Evolutionary conservation across 1,140 invertebrate genomes (phyloP), one percentile per base, ranked within the genome.

Genomic region (Drosophila athabasca): DNA sequence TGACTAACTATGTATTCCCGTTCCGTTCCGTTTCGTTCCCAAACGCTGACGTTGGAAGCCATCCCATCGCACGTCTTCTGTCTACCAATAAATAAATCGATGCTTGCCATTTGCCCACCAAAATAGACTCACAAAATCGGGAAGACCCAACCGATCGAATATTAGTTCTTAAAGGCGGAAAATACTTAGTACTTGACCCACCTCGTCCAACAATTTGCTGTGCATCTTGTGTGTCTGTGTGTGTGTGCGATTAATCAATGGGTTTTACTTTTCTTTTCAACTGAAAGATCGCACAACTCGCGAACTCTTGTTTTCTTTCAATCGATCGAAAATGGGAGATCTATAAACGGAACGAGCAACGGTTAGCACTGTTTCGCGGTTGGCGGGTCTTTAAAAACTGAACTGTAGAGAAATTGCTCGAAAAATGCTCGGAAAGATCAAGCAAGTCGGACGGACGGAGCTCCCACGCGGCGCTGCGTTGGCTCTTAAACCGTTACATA

Each of bases 141-240:
- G 48, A 58, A 41, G 44, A 35, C 31, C 43, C n/a, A n/a, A n/a
- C 17, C 43, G 19, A 59, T 35, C 22, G 13, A 31, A 46, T n/a
- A 26, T 58, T 29, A 61, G 24, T 45, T 39, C 9, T 22, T 39
- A 55, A 51, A 7, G 7, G 44, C 17, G 43, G 9, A 59, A 35
- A 43, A 45, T 59, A 11, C 41, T 26, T 41, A n/a, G 15, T 64
- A 26, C 41, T 35, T 48, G 48, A 78, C 90, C n/a, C 69, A 91
- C 90, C 85, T 91, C 90, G 44, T 91, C 90, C 75, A 91, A 79
- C 50, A 91, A 59, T 77, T 79, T 91, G 76, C 90, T 90, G 53
- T 90, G 90, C 90, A 91, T 91, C 80, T 75, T 88, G 64, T 61
- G 51, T 43, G 35, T 65, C 52, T 45, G 15, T 39, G 31, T 73